Evolutionary conservation across 2,797 vertebrate genomes (phyloP).

Genomic region (Gymnoscopelus braueri): DNA sequence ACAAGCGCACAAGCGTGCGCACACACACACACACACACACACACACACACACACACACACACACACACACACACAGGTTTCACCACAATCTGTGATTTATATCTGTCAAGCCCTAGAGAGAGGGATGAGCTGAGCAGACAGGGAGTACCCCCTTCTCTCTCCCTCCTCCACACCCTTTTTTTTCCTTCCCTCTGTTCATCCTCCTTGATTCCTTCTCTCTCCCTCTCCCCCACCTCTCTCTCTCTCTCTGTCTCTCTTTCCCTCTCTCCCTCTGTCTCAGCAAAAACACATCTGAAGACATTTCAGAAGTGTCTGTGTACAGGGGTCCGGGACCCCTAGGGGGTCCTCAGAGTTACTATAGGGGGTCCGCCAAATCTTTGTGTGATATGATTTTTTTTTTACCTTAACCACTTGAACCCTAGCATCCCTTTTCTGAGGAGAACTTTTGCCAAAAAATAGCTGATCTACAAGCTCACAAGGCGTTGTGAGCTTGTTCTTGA

Average conservation of each 20-base stretch:
- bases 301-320: neutral
- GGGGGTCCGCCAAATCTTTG: too few relatives aligned
- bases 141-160: neutral
- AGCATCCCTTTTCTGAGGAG: too few relatives aligned
- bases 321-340: too few relatives aligned
- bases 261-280: neutral
- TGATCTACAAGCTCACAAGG: too few relatives aligned
- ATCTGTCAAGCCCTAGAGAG: constrained; percentile 31
- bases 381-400: too few relatives aligned
- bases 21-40: constrained; percentile 2
- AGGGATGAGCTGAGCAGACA: constrained; percentile 12
- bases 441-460: too few relatives aligned
- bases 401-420: too few relatives aligned
- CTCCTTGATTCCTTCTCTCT: too few relatives aligned
- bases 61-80: constrained; percentile 39
- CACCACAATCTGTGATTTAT: constrained; percentile 60
- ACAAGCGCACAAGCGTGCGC: neutral
- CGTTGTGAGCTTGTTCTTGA: too few relatives aligned
- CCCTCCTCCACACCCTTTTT: neutral
- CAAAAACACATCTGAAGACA: neutral
- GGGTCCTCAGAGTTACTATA: too few relatives aligned
- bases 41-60: constrained; percentile 5
- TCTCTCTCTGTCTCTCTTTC: too few relatives aligned
- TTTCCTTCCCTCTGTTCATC: neutral
- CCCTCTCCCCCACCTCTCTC: too few relatives aligned